Percentiles rank a stretch among this genome's conserved stretches.
These are phyloP conservation scores for Cantharis rustica DNA, from an alignment of 2,888 invertebrate genomes.

Conservation along the genomic window DNA sequence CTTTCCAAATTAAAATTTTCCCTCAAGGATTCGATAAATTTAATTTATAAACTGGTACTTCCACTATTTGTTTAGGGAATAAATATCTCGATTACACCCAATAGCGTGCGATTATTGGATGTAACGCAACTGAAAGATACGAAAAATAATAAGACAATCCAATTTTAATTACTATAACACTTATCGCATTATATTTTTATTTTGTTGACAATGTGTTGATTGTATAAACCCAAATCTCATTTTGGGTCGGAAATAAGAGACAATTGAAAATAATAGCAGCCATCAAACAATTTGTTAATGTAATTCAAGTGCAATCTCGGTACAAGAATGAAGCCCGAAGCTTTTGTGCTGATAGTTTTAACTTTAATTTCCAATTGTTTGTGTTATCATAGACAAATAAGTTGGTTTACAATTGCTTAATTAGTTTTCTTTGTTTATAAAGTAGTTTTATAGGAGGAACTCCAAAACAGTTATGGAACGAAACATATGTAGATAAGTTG, in stretches of 20 bases:
- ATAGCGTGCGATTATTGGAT: conserved; percentile 7
- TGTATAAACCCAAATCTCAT: background rate
- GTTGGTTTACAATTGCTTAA: background rate
- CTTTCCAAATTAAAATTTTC: background rate
- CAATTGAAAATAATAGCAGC: background rate
- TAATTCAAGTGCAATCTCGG: background rate
- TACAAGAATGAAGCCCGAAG: background rate
- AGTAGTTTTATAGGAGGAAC: conserved; percentile 40
- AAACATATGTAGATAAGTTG: conserved; percentile 61
- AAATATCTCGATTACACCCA: conserved; percentile 20
- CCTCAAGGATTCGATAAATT: background rate
- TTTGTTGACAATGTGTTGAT: background rate
- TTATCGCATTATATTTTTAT: no score
- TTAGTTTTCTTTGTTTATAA: conserved; percentile 5
- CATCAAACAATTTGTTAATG: background rate
- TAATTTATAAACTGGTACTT: conserved; percentile 1
- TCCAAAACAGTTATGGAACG: conserved; percentile 59
- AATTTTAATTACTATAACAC: no score
- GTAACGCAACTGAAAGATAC: background rate
- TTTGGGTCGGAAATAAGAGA: background rate
- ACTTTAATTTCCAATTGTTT: background rate
- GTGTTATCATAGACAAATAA: background rate
- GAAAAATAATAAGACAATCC: no score
- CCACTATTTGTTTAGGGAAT: conserved; percentile 17
- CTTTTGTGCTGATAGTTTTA: background rate